These are phyloP conservation scores for Notocelia uddmanniana DNA, from an alignment of 2,888 invertebrate species.

Conservation along the genomic window DNA sequence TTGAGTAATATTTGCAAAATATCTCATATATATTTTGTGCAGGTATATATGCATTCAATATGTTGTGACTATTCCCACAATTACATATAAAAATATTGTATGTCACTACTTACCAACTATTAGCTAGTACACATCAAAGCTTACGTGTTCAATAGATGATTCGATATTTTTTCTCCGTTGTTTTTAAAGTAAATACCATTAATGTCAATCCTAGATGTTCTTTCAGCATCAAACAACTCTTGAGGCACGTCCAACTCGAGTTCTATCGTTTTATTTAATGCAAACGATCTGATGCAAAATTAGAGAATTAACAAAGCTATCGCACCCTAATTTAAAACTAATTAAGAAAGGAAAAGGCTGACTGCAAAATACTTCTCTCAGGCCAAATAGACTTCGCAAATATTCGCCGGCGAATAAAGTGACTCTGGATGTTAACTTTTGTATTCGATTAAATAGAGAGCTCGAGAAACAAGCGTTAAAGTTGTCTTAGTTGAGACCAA, in stretches of 20 bases:
- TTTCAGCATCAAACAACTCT: not conserved
- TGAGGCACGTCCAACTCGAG: not conserved
- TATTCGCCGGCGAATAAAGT: conserved; percentile 75
- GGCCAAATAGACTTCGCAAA: conserved; percentile 80
- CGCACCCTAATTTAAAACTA: conserved; percentile 83
- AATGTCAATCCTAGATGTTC: not conserved
- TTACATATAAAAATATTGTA: no score
- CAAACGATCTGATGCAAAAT: conserved; percentile 64
- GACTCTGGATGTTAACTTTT: conserved; percentile 79
- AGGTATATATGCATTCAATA: no score
- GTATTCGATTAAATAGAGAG: conserved; percentile 83
- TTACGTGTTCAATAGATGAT: no score
- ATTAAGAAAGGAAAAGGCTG: conserved; percentile 81
- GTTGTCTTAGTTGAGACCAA: conserved; percentile 48
- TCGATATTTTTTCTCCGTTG: no score
- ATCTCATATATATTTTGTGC: no score
- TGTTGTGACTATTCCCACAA: no score
- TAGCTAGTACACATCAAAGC: no score
- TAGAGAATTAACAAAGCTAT: conserved; percentile 78
- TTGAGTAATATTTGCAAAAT: no score
- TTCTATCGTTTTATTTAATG: conserved; percentile 33
- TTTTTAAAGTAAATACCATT: no score
- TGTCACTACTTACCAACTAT: no score
- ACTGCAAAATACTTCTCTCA: conserved; percentile 76
- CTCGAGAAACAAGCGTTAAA: conserved; percentile 70